Evolutionary conservation across 23 tunicate genomes (phyloP).

Genomic region (Styela clava): DNA sequence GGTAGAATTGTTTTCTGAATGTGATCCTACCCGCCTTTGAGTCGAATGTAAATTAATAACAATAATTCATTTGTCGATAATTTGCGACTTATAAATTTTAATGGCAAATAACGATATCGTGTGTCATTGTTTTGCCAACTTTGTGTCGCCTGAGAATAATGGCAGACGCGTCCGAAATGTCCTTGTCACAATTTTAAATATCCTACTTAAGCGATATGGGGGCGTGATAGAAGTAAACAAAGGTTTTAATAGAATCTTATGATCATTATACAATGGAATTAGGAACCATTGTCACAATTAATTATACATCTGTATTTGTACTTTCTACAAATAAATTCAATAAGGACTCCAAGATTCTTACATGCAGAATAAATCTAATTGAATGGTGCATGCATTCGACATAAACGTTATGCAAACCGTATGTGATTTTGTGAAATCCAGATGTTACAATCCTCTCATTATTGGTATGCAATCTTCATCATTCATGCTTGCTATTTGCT

Average conservation of each 20-base stretch:
- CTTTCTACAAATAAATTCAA: no score
- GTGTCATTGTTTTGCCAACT: not conserved
- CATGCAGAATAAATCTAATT: no score
- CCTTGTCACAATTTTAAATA: not conserved
- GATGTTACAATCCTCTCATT: no score
- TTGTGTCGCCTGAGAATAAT: not conserved
- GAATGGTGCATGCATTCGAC: no score
- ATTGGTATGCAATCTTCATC: no score
- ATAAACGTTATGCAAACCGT: no score
- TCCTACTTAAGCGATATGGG: not conserved
- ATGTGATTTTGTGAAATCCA: no score
- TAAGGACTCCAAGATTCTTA: no score
- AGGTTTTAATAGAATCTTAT: not conserved
- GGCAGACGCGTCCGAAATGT: not conserved
- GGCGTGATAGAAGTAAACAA: not conserved
- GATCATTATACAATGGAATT: not conserved
- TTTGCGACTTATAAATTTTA: no score
- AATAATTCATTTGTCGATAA: not conserved
- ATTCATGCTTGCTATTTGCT: no score
- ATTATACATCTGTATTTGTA: no score
- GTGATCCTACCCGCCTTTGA: not conserved
- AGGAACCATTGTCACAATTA: no score
- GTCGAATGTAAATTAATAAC: not conserved
- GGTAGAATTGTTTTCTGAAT: not conserved
- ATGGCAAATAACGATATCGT: not conserved